Evolutionary conservation across 2,113 vertebrate species (phyloP).

Genomic region (Myotis davidii): DNA sequence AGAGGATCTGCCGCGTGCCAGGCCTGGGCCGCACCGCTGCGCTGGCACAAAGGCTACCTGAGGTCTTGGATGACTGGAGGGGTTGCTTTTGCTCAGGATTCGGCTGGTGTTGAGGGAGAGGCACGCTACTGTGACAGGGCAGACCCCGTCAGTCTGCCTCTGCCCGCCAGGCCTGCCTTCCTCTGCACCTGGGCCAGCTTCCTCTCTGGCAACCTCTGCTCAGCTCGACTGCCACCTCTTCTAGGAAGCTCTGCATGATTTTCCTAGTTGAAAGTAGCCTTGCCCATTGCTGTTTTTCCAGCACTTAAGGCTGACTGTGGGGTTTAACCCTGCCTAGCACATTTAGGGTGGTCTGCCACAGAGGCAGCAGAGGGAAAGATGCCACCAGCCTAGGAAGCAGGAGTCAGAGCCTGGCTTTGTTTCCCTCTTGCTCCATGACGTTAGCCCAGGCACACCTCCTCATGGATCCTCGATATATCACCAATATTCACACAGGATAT

Average conservation of each 20-base stretch:
- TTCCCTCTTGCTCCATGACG: not conserved
- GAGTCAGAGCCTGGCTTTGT: not conserved
- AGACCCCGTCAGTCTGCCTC: not conserved
- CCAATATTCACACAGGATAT: not conserved
- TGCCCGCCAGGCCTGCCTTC: not conserved
- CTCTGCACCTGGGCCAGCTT: not conserved
- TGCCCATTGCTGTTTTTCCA: not conserved
- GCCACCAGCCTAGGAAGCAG: not conserved
- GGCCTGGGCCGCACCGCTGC: not conserved
- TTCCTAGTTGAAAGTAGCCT: not conserved
- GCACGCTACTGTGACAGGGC: not conserved
- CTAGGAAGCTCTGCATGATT: slow-evolving; percentile 18
- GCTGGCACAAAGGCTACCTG: not conserved
- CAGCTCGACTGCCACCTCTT: not conserved
- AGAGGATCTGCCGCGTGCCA: not conserved
- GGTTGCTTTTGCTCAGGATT: not conserved
- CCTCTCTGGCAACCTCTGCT: not conserved
- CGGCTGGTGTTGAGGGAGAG: not conserved
- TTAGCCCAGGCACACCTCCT: not conserved
- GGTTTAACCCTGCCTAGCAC: not conserved
- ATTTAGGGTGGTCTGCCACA: not conserved
- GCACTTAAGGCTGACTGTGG: not conserved
- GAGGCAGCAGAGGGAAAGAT: not conserved
- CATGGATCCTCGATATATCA: not conserved
- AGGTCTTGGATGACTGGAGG: not conserved